phyloP scores from a whole-genome alignment of 2,113 vertebrate species.

The Bombycilla garrulus region DNA sequence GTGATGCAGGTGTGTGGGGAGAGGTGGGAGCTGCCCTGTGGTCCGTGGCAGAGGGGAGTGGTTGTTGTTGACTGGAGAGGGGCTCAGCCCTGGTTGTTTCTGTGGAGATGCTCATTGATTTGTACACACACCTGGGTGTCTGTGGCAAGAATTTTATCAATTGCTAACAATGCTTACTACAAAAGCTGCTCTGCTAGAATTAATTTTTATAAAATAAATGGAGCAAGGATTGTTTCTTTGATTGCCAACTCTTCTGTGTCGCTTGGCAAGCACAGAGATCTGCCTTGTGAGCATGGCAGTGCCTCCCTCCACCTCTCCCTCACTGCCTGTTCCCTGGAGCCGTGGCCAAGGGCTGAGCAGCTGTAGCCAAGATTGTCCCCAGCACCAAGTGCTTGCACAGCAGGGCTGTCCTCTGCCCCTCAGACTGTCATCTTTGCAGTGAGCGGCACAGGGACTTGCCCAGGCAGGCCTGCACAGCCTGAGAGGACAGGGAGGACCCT shows the following conservation, averaged over 20 bases:
- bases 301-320: background rate
- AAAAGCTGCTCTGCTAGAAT: background rate
- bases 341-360: background rate
- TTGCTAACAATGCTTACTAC: background rate
- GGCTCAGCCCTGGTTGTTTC: background rate
- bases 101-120: background rate
- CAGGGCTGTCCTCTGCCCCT: background rate
- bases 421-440: fast-evolving
- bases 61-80: background rate
- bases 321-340: background rate
- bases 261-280: background rate
- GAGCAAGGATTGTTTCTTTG: background rate
- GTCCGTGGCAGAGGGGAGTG: fast-evolving
- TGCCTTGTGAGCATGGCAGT: background rate
- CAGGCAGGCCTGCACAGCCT: background rate
- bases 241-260: background rate
- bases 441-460: background rate
- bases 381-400: background rate
- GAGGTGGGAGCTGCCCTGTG: background rate
- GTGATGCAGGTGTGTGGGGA: fast-evolving
- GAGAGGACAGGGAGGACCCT: background rate
- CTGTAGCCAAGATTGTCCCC: fast-evolving
- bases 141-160: background rate
- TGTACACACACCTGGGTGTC: background rate
- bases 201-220: background rate